phyloP scores from a whole-genome alignment of 2,113 vertebrate species.

The Falcunculus frontatus region DNA sequence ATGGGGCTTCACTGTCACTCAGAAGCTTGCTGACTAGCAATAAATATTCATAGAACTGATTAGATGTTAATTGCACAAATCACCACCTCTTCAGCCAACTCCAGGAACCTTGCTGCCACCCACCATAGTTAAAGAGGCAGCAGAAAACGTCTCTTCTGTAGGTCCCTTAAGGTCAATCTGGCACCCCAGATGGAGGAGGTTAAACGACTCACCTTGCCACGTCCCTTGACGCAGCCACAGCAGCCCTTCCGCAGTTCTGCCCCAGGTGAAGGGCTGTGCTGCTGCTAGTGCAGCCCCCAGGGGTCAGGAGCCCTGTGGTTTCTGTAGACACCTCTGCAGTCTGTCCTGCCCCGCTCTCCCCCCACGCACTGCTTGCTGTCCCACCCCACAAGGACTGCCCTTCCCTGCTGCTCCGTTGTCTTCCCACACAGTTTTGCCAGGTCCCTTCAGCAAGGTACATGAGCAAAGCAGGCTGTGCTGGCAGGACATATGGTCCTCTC shows the following conservation, averaged over 20 bases:
- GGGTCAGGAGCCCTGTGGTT: neutral
- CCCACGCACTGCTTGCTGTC: neutral
- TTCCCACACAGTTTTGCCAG: neutral
- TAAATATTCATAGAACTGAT: slow-evolving; percentile 69
- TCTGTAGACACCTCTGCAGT: neutral
- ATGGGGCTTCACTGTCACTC: neutral
- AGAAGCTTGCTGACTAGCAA: slow-evolving; percentile 36
- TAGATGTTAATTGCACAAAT: slow-evolving; percentile 60
- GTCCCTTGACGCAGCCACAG: neutral
- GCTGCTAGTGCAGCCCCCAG: neutral
- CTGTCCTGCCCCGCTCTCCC: neutral
- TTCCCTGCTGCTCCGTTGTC: neutral
- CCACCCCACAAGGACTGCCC: neutral
- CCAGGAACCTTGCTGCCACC: neutral
- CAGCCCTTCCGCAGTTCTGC: neutral
- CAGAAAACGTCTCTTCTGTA: neutral
- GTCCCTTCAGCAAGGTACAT: neutral
- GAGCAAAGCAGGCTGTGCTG: neutral
- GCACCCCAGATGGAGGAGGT: neutral
- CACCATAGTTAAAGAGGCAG: neutral
- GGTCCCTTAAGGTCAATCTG: neutral
- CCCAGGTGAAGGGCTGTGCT: neutral
- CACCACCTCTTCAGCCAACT: slow-evolving; percentile 39
- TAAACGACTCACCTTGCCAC: neutral
- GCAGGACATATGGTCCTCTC: neutral